Conservation (phyloP, 2,888 invertebrate genomes). For the Tenthredo notha region DNA sequence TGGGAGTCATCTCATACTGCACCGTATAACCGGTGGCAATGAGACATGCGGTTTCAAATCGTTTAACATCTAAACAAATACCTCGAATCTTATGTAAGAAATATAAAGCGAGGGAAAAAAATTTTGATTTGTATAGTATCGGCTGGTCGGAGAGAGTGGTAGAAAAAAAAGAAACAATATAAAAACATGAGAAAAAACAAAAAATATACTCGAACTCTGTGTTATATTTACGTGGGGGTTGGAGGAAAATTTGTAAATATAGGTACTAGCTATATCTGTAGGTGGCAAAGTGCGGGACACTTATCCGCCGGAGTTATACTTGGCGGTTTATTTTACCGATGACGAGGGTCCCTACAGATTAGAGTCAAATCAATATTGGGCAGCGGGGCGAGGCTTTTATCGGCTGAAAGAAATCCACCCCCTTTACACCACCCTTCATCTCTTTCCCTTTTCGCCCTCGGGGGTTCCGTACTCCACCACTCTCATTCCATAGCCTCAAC, state of each 20-base stretch:
- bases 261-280: slow-evolving; percentile 20
- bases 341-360: slow-evolving; percentile 75
- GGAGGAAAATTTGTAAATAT: slow-evolving; percentile 42
- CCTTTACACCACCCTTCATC: slow-evolving; percentile 41
- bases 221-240: slow-evolving; percentile 58
- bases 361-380: slow-evolving; percentile 78
- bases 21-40: slow-evolving; percentile 9
- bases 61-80: slow-evolving; percentile 23
- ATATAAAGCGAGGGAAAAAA: slow-evolving; percentile 61
- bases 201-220: slow-evolving; percentile 56
- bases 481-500: slow-evolving; percentile 46
- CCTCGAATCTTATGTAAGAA: not conserved
- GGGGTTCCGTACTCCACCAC: slow-evolving; percentile 25
- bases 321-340: slow-evolving; percentile 75
- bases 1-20: slow-evolving; percentile 4
- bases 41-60: not conserved
- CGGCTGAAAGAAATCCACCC: slow-evolving; percentile 74
- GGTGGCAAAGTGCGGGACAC: slow-evolving; percentile 54
- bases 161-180: not conserved
- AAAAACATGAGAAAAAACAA: too few relatives aligned
- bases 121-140: slow-evolving; percentile 61
- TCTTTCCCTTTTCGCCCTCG: slow-evolving; percentile 45
- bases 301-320: slow-evolving; percentile 70
- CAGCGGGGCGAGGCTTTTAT: slow-evolving; percentile 76
- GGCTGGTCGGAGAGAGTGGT: slow-evolving; percentile 45